Evolutionary conservation across 2,888 invertebrate species (phyloP).

Genomic region (Clusia tigrina): DNA sequence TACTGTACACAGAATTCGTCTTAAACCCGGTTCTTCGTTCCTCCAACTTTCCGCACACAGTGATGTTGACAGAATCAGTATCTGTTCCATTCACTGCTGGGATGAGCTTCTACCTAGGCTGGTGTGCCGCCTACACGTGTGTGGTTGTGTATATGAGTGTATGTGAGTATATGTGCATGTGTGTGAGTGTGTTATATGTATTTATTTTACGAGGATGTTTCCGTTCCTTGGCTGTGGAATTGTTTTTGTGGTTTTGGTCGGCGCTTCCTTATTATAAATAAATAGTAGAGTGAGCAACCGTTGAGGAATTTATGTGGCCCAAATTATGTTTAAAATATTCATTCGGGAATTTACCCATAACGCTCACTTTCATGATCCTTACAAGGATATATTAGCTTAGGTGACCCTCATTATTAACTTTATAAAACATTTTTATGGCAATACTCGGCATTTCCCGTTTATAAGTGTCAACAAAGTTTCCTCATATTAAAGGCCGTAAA

Average conservation of each 20-base stretch:
- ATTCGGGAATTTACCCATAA: neutral
- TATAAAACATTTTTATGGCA: no score
- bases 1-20: no score
- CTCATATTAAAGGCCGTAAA: no score
- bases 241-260: slow-evolving; percentile 8
- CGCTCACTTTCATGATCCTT: neutral
- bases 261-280: neutral
- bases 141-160: neutral
- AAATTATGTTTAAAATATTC: slow-evolving; percentile 1
- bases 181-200: neutral
- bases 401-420: slow-evolving; percentile 7
- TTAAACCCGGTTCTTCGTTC: no score
- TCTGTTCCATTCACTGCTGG: no score
- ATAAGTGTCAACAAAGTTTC: no score
- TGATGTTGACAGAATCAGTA: no score
- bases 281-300: neutral
- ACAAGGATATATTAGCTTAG: neutral
- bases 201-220: neutral
- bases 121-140: neutral
- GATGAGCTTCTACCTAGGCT: no score
- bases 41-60: no score
- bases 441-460: no score
- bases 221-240: neutral
- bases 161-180: no score
- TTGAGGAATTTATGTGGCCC: neutral